A percentile compares a stretch with the other conserved stretches of the same genome.
Evolutionary conservation across 2,888 invertebrate genomes (phyloP).

Genomic region (Phlogophora meticulosa): DNA sequence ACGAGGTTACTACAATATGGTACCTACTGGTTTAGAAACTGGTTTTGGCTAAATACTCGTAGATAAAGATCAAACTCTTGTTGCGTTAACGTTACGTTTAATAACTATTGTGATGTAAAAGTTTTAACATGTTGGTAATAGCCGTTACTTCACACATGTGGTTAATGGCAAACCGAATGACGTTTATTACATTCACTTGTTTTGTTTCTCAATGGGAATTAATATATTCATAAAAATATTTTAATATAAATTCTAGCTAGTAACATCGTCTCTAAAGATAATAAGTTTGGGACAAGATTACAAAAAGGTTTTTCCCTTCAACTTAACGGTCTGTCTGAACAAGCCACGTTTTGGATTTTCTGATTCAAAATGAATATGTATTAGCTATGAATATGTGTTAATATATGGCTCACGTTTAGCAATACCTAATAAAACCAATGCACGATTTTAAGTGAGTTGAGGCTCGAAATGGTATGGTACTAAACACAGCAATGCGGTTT

Average conservation of each 20-base stretch:
- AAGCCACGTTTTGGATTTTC: not conserved
- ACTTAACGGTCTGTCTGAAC: not conserved
- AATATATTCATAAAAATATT: conserved; percentile 4
- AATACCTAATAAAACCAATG: conserved; percentile 19
- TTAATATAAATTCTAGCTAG: not conserved
- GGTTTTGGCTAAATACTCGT: conserved; percentile 41
- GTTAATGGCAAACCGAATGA: conserved; percentile 36
- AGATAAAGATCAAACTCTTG: conserved; percentile 51
- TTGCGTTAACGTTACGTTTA: conserved; percentile 56
- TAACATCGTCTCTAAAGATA: conserved; percentile 11
- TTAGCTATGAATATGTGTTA: not conserved
- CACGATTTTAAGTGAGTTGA: conserved; percentile 11
- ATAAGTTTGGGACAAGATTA: conserved; percentile 19
- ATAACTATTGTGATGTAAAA: conserved; percentile 56
- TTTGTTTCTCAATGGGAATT: conserved; percentile 25
- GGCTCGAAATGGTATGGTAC: conserved; percentile 20
- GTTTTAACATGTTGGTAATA: conserved; percentile 35
- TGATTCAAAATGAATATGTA: not conserved
- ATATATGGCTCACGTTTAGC: not conserved
- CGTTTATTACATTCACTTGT: conserved; percentile 27
- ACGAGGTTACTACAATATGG: conserved; percentile 19
- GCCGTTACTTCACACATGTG: conserved; percentile 41
- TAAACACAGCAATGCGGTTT: conserved; percentile 28
- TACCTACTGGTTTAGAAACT: conserved; percentile 33
- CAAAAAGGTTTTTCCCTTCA: not conserved